Percentiles rank a stretch among this genome's conserved stretches.
phyloP scores from a whole-genome alignment of 2,888 invertebrate genomes.

The Machimus atricapillus region DNA sequence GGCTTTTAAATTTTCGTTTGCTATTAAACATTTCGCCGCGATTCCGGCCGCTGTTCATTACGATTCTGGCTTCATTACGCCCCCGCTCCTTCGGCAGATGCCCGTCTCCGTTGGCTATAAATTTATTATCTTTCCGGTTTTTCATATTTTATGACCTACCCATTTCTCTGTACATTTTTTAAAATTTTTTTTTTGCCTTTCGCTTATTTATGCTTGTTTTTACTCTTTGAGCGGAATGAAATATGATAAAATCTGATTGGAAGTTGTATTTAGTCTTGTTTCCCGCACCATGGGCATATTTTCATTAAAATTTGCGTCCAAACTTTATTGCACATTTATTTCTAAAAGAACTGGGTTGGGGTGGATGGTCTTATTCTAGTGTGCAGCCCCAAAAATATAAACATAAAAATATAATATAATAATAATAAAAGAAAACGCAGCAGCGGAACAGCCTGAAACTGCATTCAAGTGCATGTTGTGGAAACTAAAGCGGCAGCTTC shows the following conservation, averaged over 20 bases:
- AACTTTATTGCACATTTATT: not conserved
- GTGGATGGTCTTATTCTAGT: not conserved
- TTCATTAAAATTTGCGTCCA: not conserved
- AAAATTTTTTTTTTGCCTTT: not conserved
- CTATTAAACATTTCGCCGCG: not conserved
- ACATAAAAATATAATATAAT: not conserved
- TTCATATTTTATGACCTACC: not conserved
- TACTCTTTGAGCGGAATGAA: not conserved
- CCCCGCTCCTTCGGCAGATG: not conserved
- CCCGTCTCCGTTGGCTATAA: not conserved
- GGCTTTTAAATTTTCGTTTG: not conserved
- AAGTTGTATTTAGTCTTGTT: not conserved
- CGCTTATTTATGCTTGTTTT: not conserved
- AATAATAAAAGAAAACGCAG: not conserved
- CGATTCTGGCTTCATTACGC: not conserved
- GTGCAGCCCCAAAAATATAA: not conserved
- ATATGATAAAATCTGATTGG: constrained; percentile 17
- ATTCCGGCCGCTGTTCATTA: not conserved
- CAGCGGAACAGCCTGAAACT: not conserved
- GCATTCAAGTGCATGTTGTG: not conserved
- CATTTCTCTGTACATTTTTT: constrained; percentile 6
- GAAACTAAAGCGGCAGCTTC: not conserved
- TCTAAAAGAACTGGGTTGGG: not conserved
- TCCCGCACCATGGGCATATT: not conserved
- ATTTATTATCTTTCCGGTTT: not conserved